Conservation (phyloP, 2,888 invertebrate species). For the Lapara coniferarum region DNA sequence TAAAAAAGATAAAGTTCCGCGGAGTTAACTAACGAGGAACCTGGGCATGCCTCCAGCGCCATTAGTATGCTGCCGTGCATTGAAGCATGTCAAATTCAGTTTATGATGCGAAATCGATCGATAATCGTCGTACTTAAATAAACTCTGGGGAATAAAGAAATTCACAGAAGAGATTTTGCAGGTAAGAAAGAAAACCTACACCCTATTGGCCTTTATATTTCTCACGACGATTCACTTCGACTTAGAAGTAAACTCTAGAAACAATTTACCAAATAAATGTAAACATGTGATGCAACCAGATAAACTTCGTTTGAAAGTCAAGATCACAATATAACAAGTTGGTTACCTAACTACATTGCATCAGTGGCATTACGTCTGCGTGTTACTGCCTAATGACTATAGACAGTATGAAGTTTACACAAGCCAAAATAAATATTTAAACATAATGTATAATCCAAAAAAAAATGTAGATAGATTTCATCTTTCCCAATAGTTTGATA, state of each 20-base stretch:
- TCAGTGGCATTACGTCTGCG: constrained; percentile 1
- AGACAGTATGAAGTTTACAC: background rate
- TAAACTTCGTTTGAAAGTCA: constrained; percentile 17
- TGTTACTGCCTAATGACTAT: background rate
- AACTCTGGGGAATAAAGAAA: too few species aligned
- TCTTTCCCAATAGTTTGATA: too few species aligned
- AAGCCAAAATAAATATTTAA: background rate
- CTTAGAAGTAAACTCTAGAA: background rate
- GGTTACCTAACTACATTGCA: background rate
- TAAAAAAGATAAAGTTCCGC: too few species aligned
- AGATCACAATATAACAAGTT: constrained; percentile 6
- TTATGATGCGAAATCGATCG: too few species aligned
- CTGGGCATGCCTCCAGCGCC: too few species aligned
- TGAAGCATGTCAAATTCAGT: too few species aligned
- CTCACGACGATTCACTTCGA: too few species aligned
- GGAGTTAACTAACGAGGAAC: too few species aligned
- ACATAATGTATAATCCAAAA: too few species aligned
- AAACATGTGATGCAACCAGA: constrained; percentile 16
- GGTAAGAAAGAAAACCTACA: background rate
- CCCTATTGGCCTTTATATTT: background rate
- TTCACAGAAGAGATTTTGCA: background rate
- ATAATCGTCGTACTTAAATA: too few species aligned
- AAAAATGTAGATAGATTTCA: too few species aligned
- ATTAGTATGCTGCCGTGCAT: too few species aligned
- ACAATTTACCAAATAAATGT: constrained; percentile 3